Conservation (phyloP, 2,888 invertebrate species). For the Dolichomitus sp. region DNA sequence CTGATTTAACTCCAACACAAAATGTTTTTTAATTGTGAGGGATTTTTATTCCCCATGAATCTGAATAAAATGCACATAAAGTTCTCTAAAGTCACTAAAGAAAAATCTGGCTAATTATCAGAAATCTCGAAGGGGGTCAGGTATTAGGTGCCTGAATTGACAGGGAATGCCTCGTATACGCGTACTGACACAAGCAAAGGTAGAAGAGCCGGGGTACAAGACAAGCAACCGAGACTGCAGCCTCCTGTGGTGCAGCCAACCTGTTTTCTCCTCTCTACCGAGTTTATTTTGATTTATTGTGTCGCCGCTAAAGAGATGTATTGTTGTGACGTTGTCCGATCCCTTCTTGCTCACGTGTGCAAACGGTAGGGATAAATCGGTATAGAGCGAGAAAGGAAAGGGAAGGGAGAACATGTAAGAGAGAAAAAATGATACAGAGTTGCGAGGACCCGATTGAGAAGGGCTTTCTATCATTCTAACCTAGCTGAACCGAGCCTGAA, state of each 20-base stretch:
- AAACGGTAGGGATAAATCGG: conserved; percentile 59
- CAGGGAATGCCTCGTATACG: not conserved
- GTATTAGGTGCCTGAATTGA: too few relatives aligned
- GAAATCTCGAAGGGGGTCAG: too few relatives aligned
- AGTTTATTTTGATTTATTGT: conserved; percentile 84
- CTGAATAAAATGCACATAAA: too few relatives aligned
- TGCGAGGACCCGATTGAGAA: conserved; percentile 86
- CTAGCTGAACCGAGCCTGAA: conserved; percentile 77
- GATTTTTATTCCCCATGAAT: too few relatives aligned
- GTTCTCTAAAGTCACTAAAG: too few relatives aligned
- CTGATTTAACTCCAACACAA: too few relatives aligned
- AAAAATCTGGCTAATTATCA: too few relatives aligned
- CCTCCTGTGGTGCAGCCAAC: conserved; percentile 81
- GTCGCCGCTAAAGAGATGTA: conserved; percentile 83
- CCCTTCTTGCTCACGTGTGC: conserved; percentile 69
- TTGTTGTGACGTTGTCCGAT: conserved; percentile 81
- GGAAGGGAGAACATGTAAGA: conserved; percentile 40
- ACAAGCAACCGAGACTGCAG: conserved; percentile 67
- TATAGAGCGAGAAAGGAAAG: conserved; percentile 2
- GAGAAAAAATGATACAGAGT: conserved; percentile 36
- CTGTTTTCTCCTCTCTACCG: conserved; percentile 77
- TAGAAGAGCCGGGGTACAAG: not conserved
- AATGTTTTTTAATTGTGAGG: too few relatives aligned
- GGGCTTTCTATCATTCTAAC: conserved; percentile 19
- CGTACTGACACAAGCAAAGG: not conserved